Percentiles rank a stretch among this genome's conserved stretches.
Conservation (phyloP, 2,113 vertebrate species). For the Hiodon alosoides region DNA sequence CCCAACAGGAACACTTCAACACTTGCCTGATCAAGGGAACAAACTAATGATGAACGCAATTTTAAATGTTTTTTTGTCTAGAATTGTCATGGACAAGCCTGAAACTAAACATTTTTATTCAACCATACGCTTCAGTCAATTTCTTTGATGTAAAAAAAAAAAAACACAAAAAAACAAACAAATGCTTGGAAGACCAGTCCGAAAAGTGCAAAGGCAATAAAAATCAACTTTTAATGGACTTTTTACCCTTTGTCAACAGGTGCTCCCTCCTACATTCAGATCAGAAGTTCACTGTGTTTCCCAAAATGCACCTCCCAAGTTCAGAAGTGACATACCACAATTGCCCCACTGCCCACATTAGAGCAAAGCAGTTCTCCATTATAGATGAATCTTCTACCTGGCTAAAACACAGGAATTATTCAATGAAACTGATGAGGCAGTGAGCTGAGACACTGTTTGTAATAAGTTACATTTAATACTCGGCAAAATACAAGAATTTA, state of each 20-base stretch:
- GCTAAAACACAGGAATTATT: not conserved
- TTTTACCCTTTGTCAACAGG: not conserved
- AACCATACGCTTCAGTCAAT: not conserved
- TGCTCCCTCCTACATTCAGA: not conserved
- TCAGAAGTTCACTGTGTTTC: not conserved
- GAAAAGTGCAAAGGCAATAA: too few species aligned
- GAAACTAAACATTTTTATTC: not conserved
- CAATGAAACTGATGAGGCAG: not conserved
- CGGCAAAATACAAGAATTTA: not conserved
- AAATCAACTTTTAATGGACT: not conserved
- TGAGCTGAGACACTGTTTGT: not conserved
- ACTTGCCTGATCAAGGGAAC: not conserved
- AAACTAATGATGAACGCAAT: not conserved
- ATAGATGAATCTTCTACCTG: not conserved
- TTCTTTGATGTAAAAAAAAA: not conserved
- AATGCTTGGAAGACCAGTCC: too few species aligned
- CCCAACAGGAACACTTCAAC: not conserved
- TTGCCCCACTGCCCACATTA: not conserved
- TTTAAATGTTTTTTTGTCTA: not conserved
- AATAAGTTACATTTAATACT: not conserved
- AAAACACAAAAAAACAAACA: not conserved
- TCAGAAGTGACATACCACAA: not conserved
- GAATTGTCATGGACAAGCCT: not conserved
- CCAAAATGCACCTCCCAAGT: not conserved
- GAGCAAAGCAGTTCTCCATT: not conserved